A percentile compares a stretch with the other conserved stretches of the same genome.
These are phyloP conservation scores for Calyptommatus sinebrachiatus DNA, from an alignment of 2,113 vertebrate genomes.

Conservation along the genomic window DNA sequence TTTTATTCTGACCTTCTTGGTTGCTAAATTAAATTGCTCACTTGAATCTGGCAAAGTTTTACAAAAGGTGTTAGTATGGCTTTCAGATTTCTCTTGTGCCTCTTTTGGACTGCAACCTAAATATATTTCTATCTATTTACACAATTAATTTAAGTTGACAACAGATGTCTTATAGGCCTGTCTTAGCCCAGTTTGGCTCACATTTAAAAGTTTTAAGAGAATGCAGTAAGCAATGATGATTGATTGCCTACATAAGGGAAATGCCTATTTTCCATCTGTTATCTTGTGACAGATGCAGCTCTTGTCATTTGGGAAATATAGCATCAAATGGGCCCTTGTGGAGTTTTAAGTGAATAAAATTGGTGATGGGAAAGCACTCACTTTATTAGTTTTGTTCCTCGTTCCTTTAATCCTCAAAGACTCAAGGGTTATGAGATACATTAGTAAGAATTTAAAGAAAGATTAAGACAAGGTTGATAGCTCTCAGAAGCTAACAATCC, in stretches of 20 bases:
- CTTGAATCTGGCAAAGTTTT: too few relatives aligned
- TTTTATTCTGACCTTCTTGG: too few relatives aligned
- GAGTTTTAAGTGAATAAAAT: constrained; percentile 16
- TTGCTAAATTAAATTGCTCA: too few relatives aligned
- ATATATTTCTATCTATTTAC: neutral
- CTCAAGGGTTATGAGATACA: neutral
- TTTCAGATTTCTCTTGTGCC: too few relatives aligned
- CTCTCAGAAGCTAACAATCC: neutral
- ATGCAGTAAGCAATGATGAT: constrained; percentile 12
- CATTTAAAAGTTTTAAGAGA: neutral
- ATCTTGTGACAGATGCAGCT: constrained; percentile 11
- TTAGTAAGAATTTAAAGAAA: neutral
- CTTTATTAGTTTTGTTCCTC: neutral
- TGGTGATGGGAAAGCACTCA: neutral
- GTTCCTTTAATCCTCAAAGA: neutral
- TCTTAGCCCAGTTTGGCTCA: neutral
- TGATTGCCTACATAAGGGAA: constrained; percentile 20
- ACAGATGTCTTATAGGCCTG: neutral
- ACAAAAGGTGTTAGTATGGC: too few relatives aligned
- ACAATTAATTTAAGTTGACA: constrained; percentile 20
- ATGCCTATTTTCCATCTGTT: constrained; percentile 14
- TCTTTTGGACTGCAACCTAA: neutral
- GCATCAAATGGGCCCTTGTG: constrained; percentile 6
- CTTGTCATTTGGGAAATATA: constrained; percentile 12
- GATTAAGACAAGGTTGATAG: neutral